Evolutionary conservation across 2,888 invertebrate species (phyloP).

Genomic region (Himalopsyche anomala): DNA sequence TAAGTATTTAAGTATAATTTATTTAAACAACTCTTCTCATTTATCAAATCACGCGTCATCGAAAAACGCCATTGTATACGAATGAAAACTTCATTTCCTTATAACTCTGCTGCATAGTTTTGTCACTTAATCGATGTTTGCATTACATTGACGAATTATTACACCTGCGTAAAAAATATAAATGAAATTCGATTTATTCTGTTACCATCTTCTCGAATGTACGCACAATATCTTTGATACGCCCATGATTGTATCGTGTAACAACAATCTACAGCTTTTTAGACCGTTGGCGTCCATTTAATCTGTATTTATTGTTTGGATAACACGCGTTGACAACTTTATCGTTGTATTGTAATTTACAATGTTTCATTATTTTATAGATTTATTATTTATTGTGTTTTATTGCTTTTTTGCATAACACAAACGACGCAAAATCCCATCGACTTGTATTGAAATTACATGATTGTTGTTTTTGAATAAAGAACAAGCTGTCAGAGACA

Average conservation of each 20-base stretch:
- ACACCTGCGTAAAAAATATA: too few species aligned
- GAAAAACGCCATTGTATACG: too few species aligned
- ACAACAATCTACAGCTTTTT: constrained; percentile 8
- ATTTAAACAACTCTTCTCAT: too few species aligned
- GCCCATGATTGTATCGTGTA: background rate
- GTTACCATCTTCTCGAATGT: too few species aligned
- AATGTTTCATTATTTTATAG: background rate
- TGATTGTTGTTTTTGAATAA: background rate
- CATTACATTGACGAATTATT: too few species aligned
- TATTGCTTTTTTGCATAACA: constrained; percentile 10
- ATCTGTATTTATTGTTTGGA: constrained; percentile 26
- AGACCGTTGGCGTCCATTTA: constrained; percentile 5
- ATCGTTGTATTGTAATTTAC: constrained; percentile 19
- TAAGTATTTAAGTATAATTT: too few species aligned
- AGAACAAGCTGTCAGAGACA: background rate
- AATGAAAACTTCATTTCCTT: too few species aligned
- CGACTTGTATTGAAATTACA: background rate
- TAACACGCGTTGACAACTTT: constrained; percentile 31
- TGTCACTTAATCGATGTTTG: too few species aligned
- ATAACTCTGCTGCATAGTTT: too few species aligned
- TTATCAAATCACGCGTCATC: too few species aligned
- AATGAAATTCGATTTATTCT: too few species aligned
- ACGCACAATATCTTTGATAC: background rate
- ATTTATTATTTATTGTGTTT: constrained; percentile 7
- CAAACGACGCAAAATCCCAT: background rate